Evolutionary conservation across 2,888 invertebrate genomes (phyloP).

Genomic region (Sesia apiformis): DNA sequence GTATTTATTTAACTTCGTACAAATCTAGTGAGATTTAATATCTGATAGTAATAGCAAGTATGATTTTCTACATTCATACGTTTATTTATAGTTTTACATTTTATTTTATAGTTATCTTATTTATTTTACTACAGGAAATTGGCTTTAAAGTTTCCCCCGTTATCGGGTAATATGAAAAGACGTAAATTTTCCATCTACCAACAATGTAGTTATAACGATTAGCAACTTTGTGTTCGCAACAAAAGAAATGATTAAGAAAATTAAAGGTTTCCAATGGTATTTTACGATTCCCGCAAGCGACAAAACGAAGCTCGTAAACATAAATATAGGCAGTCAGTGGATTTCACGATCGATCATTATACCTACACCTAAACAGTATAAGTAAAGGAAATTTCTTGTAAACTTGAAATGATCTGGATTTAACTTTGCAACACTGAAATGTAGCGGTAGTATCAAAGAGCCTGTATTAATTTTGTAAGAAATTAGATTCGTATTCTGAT

Average conservation of each 20-base stretch:
- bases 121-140: background rate
- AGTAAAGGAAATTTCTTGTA: background rate
- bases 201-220: constrained; percentile 44
- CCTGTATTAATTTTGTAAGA: too few relatives aligned
- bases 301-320: constrained; percentile 57
- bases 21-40: too few relatives aligned
- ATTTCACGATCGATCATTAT: background rate
- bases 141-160: background rate
- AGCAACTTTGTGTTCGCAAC: constrained; percentile 52
- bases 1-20: too few relatives aligned
- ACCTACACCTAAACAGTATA: background rate
- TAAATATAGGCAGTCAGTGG: constrained; percentile 38
- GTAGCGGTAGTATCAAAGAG: too few relatives aligned
- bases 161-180: background rate
- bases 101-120: too few relatives aligned
- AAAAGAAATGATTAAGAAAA: constrained; percentile 65
- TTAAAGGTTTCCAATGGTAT: constrained; percentile 65
- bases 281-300: constrained; percentile 66
- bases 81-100: too few relatives aligned
- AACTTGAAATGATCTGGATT: background rate
- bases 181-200: constrained; percentile 11
- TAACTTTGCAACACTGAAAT: too few relatives aligned
- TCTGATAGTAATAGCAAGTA: too few relatives aligned
- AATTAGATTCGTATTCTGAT: too few relatives aligned
- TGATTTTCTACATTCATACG: too few relatives aligned